These are phyloP conservation scores for Charanyca ferruginea DNA, from an alignment of 2,888 invertebrate species.

Conservation along the genomic window DNA sequence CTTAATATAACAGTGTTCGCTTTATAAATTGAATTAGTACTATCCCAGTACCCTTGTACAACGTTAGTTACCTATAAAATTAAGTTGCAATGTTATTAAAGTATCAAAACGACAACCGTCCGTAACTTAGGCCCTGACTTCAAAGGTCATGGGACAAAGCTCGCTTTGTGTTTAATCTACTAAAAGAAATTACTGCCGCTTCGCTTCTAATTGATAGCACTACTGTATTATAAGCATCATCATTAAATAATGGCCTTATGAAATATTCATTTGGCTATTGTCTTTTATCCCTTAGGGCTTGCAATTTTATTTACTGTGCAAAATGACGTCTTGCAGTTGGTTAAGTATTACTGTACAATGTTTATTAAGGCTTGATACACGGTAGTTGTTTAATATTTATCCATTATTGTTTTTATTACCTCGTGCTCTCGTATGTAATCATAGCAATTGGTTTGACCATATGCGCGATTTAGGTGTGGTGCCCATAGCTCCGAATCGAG, in stretches of 20 bases:
- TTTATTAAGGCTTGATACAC: conserved; percentile 58
- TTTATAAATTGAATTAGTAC: conserved; percentile 16
- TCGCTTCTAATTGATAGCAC: conserved; percentile 79
- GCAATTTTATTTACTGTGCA: conserved; percentile 64
- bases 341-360: conserved; percentile 57
- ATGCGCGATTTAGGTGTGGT: conserved; percentile 54
- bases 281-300: conserved; percentile 65
- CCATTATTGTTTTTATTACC: conserved; percentile 59
- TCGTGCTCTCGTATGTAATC: conserved; percentile 46
- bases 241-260: conserved; percentile 79
- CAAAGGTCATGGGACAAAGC: conserved; percentile 71
- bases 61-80: conserved; percentile 37
- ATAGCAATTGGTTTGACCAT: conserved; percentile 51
- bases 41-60: conserved; percentile 5
- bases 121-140: conserved; percentile 58
- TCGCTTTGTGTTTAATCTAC: conserved; percentile 69
- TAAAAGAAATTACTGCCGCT: conserved; percentile 77
- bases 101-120: conserved; percentile 56
- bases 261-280: conserved; percentile 81
- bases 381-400: conserved; percentile 49
- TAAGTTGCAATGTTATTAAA: conserved; percentile 44
- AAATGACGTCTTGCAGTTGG: conserved; percentile 61
- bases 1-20: background rate
- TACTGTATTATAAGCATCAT: conserved; percentile 76
- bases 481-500: conserved; percentile 51